Evolutionary conservation across 2,888 invertebrate species (phyloP).

Genomic region (Hyppa rectilinea): DNA sequence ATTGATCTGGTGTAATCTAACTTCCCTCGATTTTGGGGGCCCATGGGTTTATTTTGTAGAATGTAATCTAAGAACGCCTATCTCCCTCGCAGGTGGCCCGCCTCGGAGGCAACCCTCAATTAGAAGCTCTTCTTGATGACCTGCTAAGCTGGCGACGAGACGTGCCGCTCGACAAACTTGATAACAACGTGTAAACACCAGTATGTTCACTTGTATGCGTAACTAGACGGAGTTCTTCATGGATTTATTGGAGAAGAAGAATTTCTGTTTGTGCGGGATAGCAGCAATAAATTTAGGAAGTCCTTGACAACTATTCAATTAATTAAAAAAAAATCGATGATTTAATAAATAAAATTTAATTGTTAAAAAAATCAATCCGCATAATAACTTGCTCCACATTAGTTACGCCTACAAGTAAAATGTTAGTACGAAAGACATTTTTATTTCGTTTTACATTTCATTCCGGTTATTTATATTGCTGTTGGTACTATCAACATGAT

Average conservation of each 20-base stretch:
- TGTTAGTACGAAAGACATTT: constrained; percentile 54
- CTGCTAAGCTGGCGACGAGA: constrained; percentile 91
- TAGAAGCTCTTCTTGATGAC: constrained; percentile 94
- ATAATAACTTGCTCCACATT: constrained; percentile 4
- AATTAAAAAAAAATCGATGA: no score
- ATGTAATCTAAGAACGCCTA: no score
- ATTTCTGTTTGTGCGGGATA: constrained; percentile 6
- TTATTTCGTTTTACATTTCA: constrained; percentile 44
- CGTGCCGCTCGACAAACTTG: constrained; percentile 55
- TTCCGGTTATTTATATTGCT: constrained; percentile 14
- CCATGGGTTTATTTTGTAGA: no score
- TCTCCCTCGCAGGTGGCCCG: constrained; percentile 89
- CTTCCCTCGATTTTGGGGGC: no score
- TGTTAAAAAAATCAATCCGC: not conserved
- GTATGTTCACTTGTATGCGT: constrained; percentile 31
- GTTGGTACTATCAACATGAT: not conserved
- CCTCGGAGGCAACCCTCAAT: constrained; percentile 95
- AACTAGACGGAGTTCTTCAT: not conserved
- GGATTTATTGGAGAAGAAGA: not conserved
- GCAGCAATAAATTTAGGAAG: constrained; percentile 18
- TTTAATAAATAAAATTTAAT: not conserved
- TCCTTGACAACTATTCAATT: not conserved
- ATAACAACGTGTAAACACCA: constrained; percentile 65
- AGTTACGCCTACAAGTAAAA: constrained; percentile 45
- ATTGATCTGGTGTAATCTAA: no score